Base-by-base conservation (phyloP, 1,140 invertebrate genomes). In the Lepidurus couesii region DNA sequence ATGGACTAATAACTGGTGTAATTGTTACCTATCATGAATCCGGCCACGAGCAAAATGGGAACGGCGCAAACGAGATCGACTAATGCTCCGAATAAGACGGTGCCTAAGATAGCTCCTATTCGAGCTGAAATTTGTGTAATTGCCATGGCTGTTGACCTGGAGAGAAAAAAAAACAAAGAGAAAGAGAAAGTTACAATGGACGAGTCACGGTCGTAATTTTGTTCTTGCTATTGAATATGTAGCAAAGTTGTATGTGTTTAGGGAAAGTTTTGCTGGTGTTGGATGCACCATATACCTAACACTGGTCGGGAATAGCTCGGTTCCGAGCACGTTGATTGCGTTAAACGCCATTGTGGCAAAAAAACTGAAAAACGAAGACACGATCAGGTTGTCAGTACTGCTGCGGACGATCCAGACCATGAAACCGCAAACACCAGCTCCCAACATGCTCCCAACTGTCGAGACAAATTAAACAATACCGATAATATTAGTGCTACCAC, bases 281-380 rank as follows among this genome's bases (percentile, higher is more conserved):
- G 16, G 53, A 65, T 7, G 53, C 16, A 65, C 16, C n/a, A 0
- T 65, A 1, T 65, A 65, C 53, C 53, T 65, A 16, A 65, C 53
- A 13, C 21, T 65, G 13, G 53, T 65, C 6, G 53, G 53, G 53
- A 65, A 65, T 7, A 65, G 21, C 53, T 65, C 53, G 53, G 53
- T 65, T 21, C 53, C 53, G 53, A 65, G 53, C 53, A 65, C 53
- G 53, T 65, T 65, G 8, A 65, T 65, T n/a, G 53, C 53, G 53
- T 65, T 65, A 21, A 65, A 65, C 13, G 53, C 53, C 53, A 65
- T 65, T 13, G 53, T 65, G 13, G 53, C 53, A 2, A 65, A 65
- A 65, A 65, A 65, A 21, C 53, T 65, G 53, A 65, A 65, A 21
- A 65, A 65, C 53, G 53, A 65, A 3, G 53, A 65, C 5, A 65